Base-by-base conservation (phyloP, 2,888 invertebrate species). In the Dasysyrphus tricinctus region DNA sequence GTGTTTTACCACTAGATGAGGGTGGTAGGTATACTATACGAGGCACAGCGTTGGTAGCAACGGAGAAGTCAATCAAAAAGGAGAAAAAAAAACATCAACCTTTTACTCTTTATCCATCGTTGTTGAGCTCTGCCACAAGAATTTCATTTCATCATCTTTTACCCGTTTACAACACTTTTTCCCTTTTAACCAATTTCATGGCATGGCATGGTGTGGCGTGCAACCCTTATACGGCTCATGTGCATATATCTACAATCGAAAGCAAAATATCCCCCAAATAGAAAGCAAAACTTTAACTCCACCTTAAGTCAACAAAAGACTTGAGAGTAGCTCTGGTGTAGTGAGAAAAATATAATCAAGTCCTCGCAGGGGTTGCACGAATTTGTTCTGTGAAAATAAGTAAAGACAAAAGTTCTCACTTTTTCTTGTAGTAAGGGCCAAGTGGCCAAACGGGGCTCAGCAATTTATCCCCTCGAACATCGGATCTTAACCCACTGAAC, bases 111-210 rank as follows among this genome's bases (percentile, higher is more conserved):
- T 69, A 37, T 19, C 59, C 16, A 14, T 39, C 69, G 29, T 24
- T 69, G 51, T 51, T 54, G 34, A 57, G 24, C 54, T 69, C 24
- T 69, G 74, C 81, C 78, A 59, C 82, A 86, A 49, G 78, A 86
- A 82, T 86, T 86, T 82, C 61, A 77, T 85, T 85, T 80, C 59
- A 86, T 86, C 86, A 86, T 86, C 86, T 74, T 86, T 82, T 73
- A 67, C 76, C 57, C 78, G 78, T 82, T 86, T 75, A 86, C 76
- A 78, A 70, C 81, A 78, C 80, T 80, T 76, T 61, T 57, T 39
- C n/a, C 37, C 54, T 24, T 54, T 54, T 29, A 79, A 80, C 73
- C 73, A 85, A 70, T 81, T 80, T 56, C 73, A 49, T 49, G 57
- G 24, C 24, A 24, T 24, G 24, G 24, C 24, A 24, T 24, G 24